phyloP scores from a whole-genome alignment of 2,888 invertebrate genomes.

The Incurvaria masculella region DNA sequence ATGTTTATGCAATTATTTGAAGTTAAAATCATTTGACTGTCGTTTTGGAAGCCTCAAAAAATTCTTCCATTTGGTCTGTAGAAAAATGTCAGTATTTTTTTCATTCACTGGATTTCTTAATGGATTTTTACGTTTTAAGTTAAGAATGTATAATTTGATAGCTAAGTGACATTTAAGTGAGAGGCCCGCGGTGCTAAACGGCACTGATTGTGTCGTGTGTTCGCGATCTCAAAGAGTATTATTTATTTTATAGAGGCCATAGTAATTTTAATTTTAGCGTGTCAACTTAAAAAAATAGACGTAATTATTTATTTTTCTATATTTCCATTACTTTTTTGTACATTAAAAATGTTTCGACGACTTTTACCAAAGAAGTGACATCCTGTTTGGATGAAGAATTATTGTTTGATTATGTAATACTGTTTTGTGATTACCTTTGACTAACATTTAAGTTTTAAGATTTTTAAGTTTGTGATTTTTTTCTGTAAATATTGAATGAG shows the following conservation, averaged over 20 bases:
- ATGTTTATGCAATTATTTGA: neutral
- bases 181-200: neutral
- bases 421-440: neutral
- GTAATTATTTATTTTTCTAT: neutral
- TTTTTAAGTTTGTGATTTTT: neutral
- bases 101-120: too few relatives aligned
- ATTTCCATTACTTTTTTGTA: neutral
- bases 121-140: too few relatives aligned
- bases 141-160: neutral
- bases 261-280: conserved; percentile 44
- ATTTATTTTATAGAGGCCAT: conserved; percentile 54
- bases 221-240: conserved; percentile 56
- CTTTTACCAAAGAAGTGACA: neutral
- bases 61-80: neutral
- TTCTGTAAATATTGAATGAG: neutral
- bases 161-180: neutral
- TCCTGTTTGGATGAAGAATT: neutral
- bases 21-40: neutral
- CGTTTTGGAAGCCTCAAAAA: neutral
- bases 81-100: too few relatives aligned
- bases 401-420: neutral
- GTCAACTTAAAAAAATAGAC: conserved; percentile 27
- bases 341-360: neutral
- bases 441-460: neutral
- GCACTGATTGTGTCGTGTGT: conserved; percentile 17